phyloP scores from a whole-genome alignment of 2,113 vertebrate genomes.

The Peromyscus polionotus region DNA sequence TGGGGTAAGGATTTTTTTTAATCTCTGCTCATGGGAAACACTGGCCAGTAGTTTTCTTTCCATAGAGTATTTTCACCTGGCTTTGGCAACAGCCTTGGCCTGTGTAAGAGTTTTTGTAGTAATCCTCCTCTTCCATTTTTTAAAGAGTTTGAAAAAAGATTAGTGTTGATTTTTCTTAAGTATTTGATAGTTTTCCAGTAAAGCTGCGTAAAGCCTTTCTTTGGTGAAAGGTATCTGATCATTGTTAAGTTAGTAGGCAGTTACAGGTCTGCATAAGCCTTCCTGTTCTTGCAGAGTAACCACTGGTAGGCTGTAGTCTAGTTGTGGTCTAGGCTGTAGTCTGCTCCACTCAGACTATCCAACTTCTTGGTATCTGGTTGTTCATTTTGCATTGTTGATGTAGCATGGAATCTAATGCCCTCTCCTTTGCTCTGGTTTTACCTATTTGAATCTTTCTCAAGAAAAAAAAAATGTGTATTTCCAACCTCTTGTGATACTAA shows the following conservation, averaged over 20 bases:
- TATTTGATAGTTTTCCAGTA: neutral
- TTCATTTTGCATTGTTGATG: neutral
- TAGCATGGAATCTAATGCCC: neutral
- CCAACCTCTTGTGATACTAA: neutral
- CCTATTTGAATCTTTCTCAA: neutral
- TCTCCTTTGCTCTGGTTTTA: neutral
- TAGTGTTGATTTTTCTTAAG: neutral
- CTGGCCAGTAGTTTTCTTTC: neutral
- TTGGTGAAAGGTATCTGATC: neutral
- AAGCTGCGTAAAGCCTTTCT: neutral
- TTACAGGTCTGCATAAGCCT: neutral
- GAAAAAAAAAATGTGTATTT: slow-evolving; percentile 13
- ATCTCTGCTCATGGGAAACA: neutral
- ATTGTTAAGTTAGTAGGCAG: neutral
- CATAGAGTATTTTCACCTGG: neutral
- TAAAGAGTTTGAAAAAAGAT: neutral
- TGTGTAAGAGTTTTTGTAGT: neutral
- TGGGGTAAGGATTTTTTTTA: neutral
- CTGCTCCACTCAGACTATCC: neutral
- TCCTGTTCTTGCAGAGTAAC: neutral
- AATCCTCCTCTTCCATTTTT: neutral
- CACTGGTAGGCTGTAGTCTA: neutral
- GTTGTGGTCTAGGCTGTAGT: neutral
- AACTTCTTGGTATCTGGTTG: neutral
- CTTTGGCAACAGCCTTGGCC: neutral